Evolutionary conservation across 2,888 invertebrate genomes (phyloP), one percentile per base, ranked within the genome.

Genomic region (Colletes collaris): DNA sequence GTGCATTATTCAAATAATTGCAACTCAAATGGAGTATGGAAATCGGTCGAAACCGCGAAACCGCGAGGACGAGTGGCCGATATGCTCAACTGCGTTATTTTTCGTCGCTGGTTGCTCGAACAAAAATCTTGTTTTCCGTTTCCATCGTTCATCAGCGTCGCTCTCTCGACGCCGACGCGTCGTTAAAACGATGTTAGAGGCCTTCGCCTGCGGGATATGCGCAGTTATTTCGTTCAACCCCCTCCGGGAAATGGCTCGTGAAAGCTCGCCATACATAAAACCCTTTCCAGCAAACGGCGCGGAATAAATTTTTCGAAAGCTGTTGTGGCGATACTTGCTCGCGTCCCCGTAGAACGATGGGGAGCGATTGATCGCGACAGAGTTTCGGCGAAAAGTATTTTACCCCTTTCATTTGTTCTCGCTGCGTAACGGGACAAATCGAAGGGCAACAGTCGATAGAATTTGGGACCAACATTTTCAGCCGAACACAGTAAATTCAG

Each of bases 171-270:
- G 64, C 49, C 19, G 69, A 13, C 37, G 58, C 65, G 66, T 76
- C 82, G 82, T 82, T 82, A 81, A 82, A 81, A 82, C 70, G 73
- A 81, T 66, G 73, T 74, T 77, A 82, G 73, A 66, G 59, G 13
- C 60, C 72, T 67, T 60, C 74, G 52, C 62, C 63, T 62, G 40
- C 55, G 70, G 62, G 70, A 81, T 76, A 73, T 52, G 73, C 66
- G 70, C 77, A 82, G 82, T 77, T 82, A 77, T 77, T 77, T 77
- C 77, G 63, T 53, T 60, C 65, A 63, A 27, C 27, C 27, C 79
- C 77, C 73, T 55, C 16, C 73, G 73, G 74, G 82, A 81, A 82
- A 82, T 81, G 74, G 82, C 73, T 77, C 70, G 70, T 74, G 82
- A 68, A 81, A 82, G 72, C 77, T 73, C 67, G 67, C 63, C 66